Base-by-base conservation (phyloP, 53 echinoderm and acorn worm species). In the Holothuria scabra region DNA sequence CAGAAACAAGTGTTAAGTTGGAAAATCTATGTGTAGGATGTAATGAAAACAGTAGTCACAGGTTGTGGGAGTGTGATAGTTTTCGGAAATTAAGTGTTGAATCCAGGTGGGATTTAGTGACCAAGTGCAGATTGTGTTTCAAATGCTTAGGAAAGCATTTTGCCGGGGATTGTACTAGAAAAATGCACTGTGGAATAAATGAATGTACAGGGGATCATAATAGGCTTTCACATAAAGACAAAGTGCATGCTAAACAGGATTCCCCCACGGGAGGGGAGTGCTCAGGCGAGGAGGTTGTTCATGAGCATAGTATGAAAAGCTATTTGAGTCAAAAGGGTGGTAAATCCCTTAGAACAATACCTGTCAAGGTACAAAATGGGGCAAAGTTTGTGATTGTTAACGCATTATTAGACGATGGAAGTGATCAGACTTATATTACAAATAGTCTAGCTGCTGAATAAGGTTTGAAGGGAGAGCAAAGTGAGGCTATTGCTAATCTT, bases 381-480 rank as follows among this genome's bases (percentile, higher is more conserved):
- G 14, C 14, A 29, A 66, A 66, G 49, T n/a, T 8, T 14, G 6
- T 83, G 18, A 48, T 38, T 6, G 64, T 83, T 7, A 83, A 83
- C 66, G 83, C 64, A 8, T 32, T 83, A 21, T 34, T 83, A 24
- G 83, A 83, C 66, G 83, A 83, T 83, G 83, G 80, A 13, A 80
- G 61, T 61, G 29, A 56, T 18, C 80, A 80, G 38, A 80, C 57
- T 32, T 80, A 80, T 25, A 33, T 80, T 33, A 60, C 58, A 19
- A 80, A 60, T 33, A 46, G 80, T 19, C 35, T 60, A 33, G 61
- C 80, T n/a, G 80, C 80, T 8, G 61, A 80, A 25, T 59, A 59
- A 23, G 60, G 80, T 19, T 8, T 60, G 1, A 8, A 4, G 8
- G 80, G 80, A 8, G 30, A 12, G 30, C 80, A 56, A 60, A 33